A percentile compares a stretch with the other conserved stretches of the same genome.
Conservation (phyloP, 2,888 invertebrate species). For the Stenoptilia bipunctidactyla region DNA sequence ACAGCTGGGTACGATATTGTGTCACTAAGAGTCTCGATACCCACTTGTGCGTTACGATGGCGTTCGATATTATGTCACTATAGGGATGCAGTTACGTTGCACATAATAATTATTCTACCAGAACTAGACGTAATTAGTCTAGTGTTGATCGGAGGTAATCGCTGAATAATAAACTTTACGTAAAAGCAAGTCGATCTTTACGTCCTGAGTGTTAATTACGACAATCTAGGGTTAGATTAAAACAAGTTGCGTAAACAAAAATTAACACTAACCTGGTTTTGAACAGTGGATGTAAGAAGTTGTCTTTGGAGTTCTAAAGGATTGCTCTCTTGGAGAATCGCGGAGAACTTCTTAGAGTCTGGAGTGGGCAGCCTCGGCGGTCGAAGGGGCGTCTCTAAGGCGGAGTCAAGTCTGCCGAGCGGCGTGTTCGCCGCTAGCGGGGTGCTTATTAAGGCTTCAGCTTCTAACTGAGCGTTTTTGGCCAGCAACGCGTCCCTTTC, state of each 20-base stretch:
- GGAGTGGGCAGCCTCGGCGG: conserved; percentile 75
- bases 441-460: conserved; percentile 70
- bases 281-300: conserved; percentile 83
- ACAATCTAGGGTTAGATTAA: neutral
- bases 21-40: no score
- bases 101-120: no score
- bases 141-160: no score
- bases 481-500: conserved; percentile 84
- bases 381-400: conserved; percentile 75
- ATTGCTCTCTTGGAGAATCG: conserved; percentile 86
- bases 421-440: conserved; percentile 41
- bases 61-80: no score
- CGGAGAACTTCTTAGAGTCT: conserved; percentile 82
- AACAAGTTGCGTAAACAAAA: no score
- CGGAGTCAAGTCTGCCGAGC: conserved; percentile 77
- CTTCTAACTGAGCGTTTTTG: conserved; percentile 82
- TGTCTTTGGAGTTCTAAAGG: conserved; percentile 87
- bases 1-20: no score
- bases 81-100: no score
- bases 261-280: conserved; percentile 79
- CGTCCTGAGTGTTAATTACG: neutral
- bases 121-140: no score
- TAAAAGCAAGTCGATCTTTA: no score
- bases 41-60: no score
- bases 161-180: no score